A percentile compares a stretch with the other conserved stretches of the same genome.
Evolutionary conservation across 2,113 vertebrate species (phyloP).

Genomic region (Peromyscus californicus): DNA sequence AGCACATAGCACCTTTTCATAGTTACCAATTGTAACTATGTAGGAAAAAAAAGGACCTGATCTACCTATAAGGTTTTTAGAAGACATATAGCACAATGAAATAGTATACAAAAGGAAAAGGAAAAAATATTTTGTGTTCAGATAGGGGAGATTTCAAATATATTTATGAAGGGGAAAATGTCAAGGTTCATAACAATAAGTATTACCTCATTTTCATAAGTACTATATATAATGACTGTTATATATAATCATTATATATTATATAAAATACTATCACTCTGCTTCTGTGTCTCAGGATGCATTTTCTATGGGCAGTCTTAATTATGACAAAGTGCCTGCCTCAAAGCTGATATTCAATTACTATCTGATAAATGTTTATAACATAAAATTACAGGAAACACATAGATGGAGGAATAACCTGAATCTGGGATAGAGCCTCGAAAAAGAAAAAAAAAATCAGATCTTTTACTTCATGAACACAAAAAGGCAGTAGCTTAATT

Average conservation of each 20-base stretch:
- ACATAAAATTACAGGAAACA: neutral
- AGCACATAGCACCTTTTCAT: neutral
- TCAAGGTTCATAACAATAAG: neutral
- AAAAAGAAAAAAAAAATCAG: neutral
- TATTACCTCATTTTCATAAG: neutral
- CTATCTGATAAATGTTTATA: neutral
- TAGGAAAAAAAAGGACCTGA: neutral
- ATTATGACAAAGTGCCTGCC: neutral
- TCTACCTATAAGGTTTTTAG: neutral
- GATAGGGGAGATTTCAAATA: constrained; percentile 7
- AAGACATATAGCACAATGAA: neutral
- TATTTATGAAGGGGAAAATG: neutral
- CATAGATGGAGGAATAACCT: neutral
- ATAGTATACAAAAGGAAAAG: neutral
- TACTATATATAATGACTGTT: neutral
- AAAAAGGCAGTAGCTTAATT: constrained; percentile 10
- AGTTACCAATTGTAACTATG: neutral
- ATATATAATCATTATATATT: neutral
- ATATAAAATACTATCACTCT: neutral
- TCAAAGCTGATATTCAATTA: neutral
- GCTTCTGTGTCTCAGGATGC: neutral
- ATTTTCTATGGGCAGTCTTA: neutral
- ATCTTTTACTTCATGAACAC: neutral
- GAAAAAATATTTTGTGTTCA: neutral
- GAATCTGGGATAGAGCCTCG: neutral